phyloP scores from a whole-genome alignment of 1,140 invertebrate genomes.

The Potamilus streckersoni region DNA sequence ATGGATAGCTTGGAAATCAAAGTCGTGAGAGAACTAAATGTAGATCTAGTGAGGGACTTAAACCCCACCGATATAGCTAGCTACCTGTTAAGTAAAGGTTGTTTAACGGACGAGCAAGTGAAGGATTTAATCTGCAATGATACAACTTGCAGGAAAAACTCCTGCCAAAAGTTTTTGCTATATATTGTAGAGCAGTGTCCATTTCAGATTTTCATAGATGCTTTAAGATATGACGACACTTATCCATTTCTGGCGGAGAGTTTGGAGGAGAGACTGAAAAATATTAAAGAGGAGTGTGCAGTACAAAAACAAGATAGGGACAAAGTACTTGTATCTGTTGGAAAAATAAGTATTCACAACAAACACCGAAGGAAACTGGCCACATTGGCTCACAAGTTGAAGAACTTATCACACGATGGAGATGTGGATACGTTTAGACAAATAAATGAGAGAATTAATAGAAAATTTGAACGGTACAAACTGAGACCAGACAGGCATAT shows the following conservation, averaged over 20 bases:
- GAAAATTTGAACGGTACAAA: slow-evolving; percentile 10
- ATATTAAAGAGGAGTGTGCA: background rate
- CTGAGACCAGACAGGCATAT: background rate
- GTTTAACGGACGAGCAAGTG: no score
- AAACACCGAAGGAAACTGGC: slow-evolving; percentile 1
- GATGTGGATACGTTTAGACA: slow-evolving; percentile 3
- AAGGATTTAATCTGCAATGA: no score
- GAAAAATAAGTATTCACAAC: slow-evolving; percentile 11
- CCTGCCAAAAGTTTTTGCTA: no score
- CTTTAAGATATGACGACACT: slow-evolving; percentile 7
- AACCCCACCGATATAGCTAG: no score
- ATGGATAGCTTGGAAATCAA: no score
- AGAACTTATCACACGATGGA: slow-evolving; percentile 11
- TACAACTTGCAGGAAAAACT: no score
- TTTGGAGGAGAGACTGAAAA: slow-evolving; percentile 4
- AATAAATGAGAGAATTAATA: background rate
- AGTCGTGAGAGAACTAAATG: no score
- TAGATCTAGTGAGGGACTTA: no score
- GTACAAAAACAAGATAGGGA: background rate
- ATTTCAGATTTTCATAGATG: slow-evolving; percentile 5
- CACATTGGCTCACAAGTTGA: slow-evolving; percentile 9
- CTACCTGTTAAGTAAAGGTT: no score
- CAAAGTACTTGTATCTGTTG: slow-evolving; percentile 8
- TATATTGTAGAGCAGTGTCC: slow-evolving; percentile 1
- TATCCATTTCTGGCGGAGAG: slow-evolving; percentile 7